Evolutionary conservation across 2,797 vertebrate genomes (phyloP).

Genomic region (Taeniopygia guttata): DNA sequence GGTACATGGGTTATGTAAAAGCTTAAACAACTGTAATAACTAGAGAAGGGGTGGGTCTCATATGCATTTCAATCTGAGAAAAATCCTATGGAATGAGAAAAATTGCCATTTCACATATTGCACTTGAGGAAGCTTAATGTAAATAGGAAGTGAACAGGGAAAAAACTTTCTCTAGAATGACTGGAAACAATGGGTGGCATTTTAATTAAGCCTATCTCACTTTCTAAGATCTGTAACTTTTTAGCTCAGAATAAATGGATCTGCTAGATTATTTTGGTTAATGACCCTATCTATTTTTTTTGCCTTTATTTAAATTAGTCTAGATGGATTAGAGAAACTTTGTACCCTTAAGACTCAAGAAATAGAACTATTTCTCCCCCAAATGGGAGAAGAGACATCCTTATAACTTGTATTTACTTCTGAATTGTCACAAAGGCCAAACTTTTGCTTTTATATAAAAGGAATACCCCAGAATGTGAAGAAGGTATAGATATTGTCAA

Average conservation of each 20-base stretch:
- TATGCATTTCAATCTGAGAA: background rate
- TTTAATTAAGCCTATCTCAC: background rate
- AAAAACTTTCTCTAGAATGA: background rate
- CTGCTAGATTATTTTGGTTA: background rate
- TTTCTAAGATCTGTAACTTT: background rate
- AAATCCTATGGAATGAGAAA: background rate
- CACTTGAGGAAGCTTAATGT: background rate
- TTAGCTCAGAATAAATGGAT: background rate
- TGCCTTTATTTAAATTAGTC: background rate
- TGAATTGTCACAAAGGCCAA: background rate
- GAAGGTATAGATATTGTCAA: background rate
- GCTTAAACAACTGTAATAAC: background rate
- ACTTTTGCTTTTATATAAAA: background rate
- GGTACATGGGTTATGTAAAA: fast-evolving
- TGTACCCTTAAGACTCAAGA: background rate
- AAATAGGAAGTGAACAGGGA: background rate
- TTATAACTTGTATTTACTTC: background rate
- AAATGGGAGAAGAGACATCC: background rate
- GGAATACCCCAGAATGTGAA: background rate
- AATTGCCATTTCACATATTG: background rate
- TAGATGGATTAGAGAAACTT: background rate
- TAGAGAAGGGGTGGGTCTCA: background rate
- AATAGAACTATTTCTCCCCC: background rate
- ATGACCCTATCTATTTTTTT: fast-evolving
- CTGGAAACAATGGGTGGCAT: background rate